A percentile compares a stretch with the other conserved stretches of the same genome.
Evolutionary conservation across 1,140 invertebrate genomes (phyloP).

Genomic region (Drosophila subpulchrella): DNA sequence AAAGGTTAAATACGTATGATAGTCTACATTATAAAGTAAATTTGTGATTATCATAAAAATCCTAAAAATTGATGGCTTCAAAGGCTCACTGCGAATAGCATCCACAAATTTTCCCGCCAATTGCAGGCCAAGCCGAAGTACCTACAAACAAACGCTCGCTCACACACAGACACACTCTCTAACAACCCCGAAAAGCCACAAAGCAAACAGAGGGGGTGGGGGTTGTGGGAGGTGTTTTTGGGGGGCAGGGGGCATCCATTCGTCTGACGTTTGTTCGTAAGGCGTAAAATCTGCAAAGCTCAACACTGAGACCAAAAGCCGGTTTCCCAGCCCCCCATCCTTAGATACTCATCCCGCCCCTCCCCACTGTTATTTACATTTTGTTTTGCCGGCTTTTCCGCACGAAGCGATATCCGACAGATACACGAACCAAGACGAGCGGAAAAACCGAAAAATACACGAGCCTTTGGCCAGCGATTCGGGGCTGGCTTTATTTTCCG

Average conservation of each 20-base stretch:
- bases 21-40: background rate
- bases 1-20: background rate
- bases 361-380: slow-evolving; percentile 69
- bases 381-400: slow-evolving; percentile 79
- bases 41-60: background rate
- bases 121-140: slow-evolving; percentile 77
- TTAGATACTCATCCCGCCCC: too few species aligned
- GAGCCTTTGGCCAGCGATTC: slow-evolving; percentile 35
- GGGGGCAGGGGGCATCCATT: slow-evolving; percentile 31
- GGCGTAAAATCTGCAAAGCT: slow-evolving; percentile 73
- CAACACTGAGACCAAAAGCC: slow-evolving; percentile 70
- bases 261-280: slow-evolving; percentile 37
- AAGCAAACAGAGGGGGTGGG: slow-evolving; percentile 58
- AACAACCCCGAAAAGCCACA: slow-evolving; percentile 80
- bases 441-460: slow-evolving; percentile 18
- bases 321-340: slow-evolving; percentile 28
- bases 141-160: slow-evolving; percentile 62
- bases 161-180: slow-evolving; percentile 35
- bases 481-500: slow-evolving; percentile 53
- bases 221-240: slow-evolving; percentile 9
- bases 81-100: slow-evolving; percentile 48
- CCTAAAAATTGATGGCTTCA: slow-evolving; percentile 39
- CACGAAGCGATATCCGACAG: slow-evolving; percentile 28
- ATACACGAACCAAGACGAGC: slow-evolving; percentile 1
- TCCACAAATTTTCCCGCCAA: slow-evolving; percentile 83